phyloP scores from a whole-genome alignment of 2,113 vertebrate genomes.

The Hydrolagus affinis region DNA sequence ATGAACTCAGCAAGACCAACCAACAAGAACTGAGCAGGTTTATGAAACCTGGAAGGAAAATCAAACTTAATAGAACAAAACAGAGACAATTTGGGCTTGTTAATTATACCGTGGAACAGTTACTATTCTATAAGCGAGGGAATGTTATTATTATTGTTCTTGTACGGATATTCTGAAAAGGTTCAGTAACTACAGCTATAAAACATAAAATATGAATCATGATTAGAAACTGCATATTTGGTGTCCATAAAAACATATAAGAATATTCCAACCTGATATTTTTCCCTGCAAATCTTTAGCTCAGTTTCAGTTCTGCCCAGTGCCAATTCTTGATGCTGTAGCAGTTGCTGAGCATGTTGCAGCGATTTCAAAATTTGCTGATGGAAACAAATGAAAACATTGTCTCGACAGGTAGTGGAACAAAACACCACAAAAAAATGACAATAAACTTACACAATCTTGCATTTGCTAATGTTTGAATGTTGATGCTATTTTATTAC shows the following conservation, averaged over 20 bases:
- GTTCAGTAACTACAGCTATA: background rate
- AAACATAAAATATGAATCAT: constrained; percentile 6
- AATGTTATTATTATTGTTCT: too few relatives aligned
- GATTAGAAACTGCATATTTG: background rate
- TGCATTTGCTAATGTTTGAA: background rate
- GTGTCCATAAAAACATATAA: constrained; percentile 16
- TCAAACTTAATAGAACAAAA: background rate
- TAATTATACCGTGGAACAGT: background rate
- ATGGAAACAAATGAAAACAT: constrained; percentile 33
- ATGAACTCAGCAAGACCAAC: too few relatives aligned
- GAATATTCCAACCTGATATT: constrained; percentile 63
- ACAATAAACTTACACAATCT: background rate
- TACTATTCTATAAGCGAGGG: constrained; percentile 13
- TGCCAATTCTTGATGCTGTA: constrained; percentile 64
- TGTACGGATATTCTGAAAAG: background rate
- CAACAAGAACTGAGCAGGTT: too few relatives aligned
- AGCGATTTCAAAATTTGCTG: constrained; percentile 73
- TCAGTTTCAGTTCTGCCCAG: constrained; percentile 60
- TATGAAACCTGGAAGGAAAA: too few relatives aligned
- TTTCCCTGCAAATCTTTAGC: constrained; percentile 60
- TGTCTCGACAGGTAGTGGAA: background rate
- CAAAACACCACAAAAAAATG: background rate
- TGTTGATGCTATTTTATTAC: background rate
- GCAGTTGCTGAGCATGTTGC: constrained; percentile 64
- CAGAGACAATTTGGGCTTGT: background rate